Percentiles rank a stretch among this genome's conserved stretches.
Evolutionary conservation across 2,888 invertebrate species (phyloP).

Genomic region (Lepidochrysops patricia): DNA sequence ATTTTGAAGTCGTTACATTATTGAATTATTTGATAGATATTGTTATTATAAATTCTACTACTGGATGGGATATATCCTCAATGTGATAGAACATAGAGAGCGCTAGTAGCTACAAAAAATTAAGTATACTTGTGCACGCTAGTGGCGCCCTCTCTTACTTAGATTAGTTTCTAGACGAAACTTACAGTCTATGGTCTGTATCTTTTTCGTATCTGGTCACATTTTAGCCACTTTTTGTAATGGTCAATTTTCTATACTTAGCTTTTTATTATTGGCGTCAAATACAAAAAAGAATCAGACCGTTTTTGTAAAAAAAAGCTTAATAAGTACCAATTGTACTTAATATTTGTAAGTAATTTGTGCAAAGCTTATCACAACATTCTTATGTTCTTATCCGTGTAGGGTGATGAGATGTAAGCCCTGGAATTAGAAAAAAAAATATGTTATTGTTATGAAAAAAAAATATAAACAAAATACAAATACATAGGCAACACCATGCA

Average conservation of each 20-base stretch:
- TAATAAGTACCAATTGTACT: conserved; percentile 57
- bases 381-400: conserved; percentile 77
- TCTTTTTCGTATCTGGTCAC: neutral
- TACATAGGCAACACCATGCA: conserved; percentile 14
- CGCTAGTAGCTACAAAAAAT: neutral
- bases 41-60: no score
- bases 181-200: conserved; percentile 15
- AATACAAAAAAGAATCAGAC: neutral
- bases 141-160: conserved; percentile 2
- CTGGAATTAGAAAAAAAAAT: conserved; percentile 51
- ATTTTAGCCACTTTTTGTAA: no score
- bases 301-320: conserved; percentile 54
- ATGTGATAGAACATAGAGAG: neutral
- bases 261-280: neutral
- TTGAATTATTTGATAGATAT: no score
- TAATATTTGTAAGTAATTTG: conserved; percentile 36
- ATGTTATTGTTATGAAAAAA: conserved; percentile 16
- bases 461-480: neutral
- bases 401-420: conserved; percentile 79
- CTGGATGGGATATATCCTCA: neutral
- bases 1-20: no score
- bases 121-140: neutral
- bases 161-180: neutral
- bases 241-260: neutral
- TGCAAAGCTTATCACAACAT: conserved; percentile 71